A percentile compares a stretch with the other conserved stretches of the same genome.
Evolutionary conservation across 2,113 vertebrate genomes (phyloP).

Genomic region (Corvus moneduloides): DNA sequence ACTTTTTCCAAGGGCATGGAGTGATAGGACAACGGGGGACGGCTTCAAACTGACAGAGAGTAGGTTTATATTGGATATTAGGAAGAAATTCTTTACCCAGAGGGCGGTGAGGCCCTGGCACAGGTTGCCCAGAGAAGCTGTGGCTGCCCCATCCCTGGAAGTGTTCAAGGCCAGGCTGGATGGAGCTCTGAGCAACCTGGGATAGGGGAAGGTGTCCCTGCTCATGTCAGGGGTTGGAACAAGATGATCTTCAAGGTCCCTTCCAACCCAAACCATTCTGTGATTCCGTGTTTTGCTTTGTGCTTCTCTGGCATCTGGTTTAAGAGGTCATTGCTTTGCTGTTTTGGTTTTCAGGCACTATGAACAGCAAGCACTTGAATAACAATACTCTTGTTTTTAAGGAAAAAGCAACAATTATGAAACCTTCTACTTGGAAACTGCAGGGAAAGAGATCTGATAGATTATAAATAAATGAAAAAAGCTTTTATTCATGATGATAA

Average conservation of each 20-base stretch:
- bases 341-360: not conserved
- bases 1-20: not conserved
- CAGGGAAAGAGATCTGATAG: not conserved
- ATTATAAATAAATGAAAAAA: not conserved
- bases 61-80: not conserved
- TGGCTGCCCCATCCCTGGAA: not conserved
- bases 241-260: not conserved
- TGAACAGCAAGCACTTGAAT: not conserved
- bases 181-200: not conserved
- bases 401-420: not conserved
- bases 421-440: not conserved
- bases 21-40: not conserved
- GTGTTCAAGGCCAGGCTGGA: not conserved
- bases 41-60: not conserved
- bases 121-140: not conserved
- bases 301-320: not conserved
- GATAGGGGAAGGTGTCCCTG: not conserved
- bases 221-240: not conserved
- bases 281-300: not conserved
- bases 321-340: not conserved
- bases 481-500: not conserved
- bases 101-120: not conserved
- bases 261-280: not conserved
- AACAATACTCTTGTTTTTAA: not conserved
- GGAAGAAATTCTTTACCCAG: not conserved